A percentile compares a stretch with the other conserved stretches of the same genome.
These are phyloP conservation scores for Dichetophora obliterata DNA, from an alignment of 2,888 invertebrate species.

Conservation along the genomic window DNA sequence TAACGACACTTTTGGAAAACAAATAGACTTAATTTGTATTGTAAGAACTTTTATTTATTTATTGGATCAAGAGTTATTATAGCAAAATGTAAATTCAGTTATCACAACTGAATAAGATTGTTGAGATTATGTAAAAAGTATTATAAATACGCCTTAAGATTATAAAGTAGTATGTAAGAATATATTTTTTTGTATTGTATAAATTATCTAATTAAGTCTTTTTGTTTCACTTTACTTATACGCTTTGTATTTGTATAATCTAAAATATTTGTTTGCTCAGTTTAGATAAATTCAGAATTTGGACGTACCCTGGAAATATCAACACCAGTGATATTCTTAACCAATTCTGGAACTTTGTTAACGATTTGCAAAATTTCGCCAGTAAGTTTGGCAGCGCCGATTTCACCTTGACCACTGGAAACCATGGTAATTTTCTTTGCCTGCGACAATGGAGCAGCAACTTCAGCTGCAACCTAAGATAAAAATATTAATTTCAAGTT, in stretches of 20 bases:
- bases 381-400: slow-evolving; percentile 95
- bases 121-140: no score
- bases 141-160: no score
- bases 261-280: slow-evolving; percentile 5
- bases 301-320: slow-evolving; percentile 87
- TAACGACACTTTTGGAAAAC: no score
- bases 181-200: no score
- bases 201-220: not conserved
- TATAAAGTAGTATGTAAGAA: no score
- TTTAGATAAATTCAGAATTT: slow-evolving; percentile 70
- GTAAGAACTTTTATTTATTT: no score
- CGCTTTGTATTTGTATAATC: not conserved
- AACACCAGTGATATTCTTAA: slow-evolving; percentile 93
- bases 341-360: slow-evolving; percentile 90
- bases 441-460: slow-evolving; percentile 94
- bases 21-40: no score
- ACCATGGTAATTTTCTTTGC: slow-evolving; percentile 98
- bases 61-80: no score
- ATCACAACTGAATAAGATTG: no score
- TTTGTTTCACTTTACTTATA: slow-evolving; percentile 7
- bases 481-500: not conserved
- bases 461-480: slow-evolving; percentile 91
- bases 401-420: slow-evolving; percentile 89
- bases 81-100: no score
- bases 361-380: slow-evolving; percentile 95